Evolutionary conservation across 2,888 invertebrate genomes (phyloP), one percentile per base, ranked within the genome.

Genomic region (Hypomecis atomaria): DNA sequence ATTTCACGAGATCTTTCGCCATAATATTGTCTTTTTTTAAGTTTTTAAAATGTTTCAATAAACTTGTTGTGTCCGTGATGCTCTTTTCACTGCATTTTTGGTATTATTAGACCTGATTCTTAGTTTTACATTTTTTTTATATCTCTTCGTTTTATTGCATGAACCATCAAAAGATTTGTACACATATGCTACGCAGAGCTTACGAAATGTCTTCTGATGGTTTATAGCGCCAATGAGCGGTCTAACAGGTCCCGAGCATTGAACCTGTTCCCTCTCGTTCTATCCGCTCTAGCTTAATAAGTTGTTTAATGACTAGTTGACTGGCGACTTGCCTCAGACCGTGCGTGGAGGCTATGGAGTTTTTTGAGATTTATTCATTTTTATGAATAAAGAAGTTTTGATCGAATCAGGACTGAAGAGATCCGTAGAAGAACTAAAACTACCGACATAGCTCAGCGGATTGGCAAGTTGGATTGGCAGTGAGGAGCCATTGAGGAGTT

Each of bases 191-290:
- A 53, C 59, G 56, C 71, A 79, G 72, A 72, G 77, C 76, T 87
- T 86, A 86, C 82, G 85, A 88, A 86, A 87, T 79, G 71, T 74
- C 73, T 80, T 82, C 78, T 77, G 78, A 81, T 82, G 78, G 79
- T 87, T 85, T 84, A 88, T 84, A 78, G 79, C 77, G 78, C 80
- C 78, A 88, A 83, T 82, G 79, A 83, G 78, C 76, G 75, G 81
- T 73, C 66, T 68, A 78, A 84, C 88, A 83, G 85, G 87, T 86
- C 74, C 71, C 56, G 81, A 75, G 75, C 85, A 78, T 75, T 78
- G 82, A 84, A 85, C 83, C 81, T 78, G 66, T 55, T 49, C 72
- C 69, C 69, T 82, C 79, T 78, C 79, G 53, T 66, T 85, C 82
- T 78, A 74, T 77, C 54, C 73, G 9, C 65, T 84, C 72, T 72